Conservation (phyloP, 2,888 invertebrate genomes). For the Carterocephalus palaemon region DNA sequence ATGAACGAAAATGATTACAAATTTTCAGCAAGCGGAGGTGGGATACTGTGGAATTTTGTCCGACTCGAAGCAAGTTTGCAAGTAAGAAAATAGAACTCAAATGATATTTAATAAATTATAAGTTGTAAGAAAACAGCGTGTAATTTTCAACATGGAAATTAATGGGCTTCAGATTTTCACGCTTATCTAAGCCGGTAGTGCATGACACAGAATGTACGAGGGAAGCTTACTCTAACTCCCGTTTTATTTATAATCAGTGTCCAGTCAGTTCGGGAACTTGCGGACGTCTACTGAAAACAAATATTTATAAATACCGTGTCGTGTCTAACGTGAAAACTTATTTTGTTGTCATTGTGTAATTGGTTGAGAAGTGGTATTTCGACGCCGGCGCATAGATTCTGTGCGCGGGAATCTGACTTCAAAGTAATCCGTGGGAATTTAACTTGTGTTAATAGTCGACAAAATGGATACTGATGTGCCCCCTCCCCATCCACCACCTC, state of each 20-base stretch:
- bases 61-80: too few relatives aligned
- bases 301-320: conserved; percentile 29
- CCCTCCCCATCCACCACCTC: conserved; percentile 55
- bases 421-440: not conserved
- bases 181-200: conserved; percentile 32
- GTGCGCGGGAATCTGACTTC: not conserved
- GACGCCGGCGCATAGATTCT: conserved; percentile 51
- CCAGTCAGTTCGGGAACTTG: conserved; percentile 53
- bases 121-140: too few relatives aligned
- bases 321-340: conserved; percentile 36
- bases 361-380: conserved; percentile 34
- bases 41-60: too few relatives aligned
- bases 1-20: conserved; percentile 9
- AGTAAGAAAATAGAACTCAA: too few relatives aligned
- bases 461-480: conserved; percentile 54
- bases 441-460: not conserved
- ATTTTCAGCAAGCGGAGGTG: too few relatives aligned
- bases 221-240: conserved; percentile 36
- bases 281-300: conserved; percentile 48
- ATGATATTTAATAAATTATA: too few relatives aligned
- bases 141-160: too few relatives aligned
- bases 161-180: conserved; percentile 8
- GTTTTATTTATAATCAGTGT: conserved; percentile 74
- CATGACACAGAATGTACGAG: conserved; percentile 63
- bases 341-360: conserved; percentile 41